phyloP scores from a whole-genome alignment of 2,797 vertebrate species.

The Tauraco hartlaubi region DNA sequence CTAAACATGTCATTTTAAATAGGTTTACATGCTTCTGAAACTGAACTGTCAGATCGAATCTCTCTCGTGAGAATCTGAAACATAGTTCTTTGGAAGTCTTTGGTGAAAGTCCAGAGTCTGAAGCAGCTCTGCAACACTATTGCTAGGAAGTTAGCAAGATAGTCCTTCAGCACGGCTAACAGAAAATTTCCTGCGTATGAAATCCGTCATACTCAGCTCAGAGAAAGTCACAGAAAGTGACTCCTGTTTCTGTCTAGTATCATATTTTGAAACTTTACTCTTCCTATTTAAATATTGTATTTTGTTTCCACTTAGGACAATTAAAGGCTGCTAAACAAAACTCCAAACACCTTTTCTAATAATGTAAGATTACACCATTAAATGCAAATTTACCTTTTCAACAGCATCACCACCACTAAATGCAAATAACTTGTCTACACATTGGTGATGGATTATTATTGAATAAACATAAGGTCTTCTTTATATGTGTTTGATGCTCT shows the following conservation, averaged over 20 bases:
- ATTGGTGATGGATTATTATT: conserved; percentile 25
- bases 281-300: conserved; percentile 42
- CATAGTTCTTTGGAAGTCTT: background rate
- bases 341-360: conserved; percentile 42
- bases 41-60: background rate
- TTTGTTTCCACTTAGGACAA: conserved; percentile 54
- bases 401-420: background rate
- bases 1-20: background rate
- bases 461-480: conserved; percentile 51
- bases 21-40: conserved; percentile 31
- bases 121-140: conserved; percentile 13
- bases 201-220: background rate
- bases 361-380: conserved; percentile 47
- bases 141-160: background rate
- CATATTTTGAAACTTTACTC: conserved; percentile 22
- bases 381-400: conserved; percentile 47
- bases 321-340: conserved; percentile 42
- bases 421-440: conserved; percentile 4
- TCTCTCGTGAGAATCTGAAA: background rate
- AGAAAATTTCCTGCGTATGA: background rate
- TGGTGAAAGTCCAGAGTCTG: background rate
- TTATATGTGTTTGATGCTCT: background rate
- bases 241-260: background rate
- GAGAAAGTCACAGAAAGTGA: background rate
- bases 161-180: background rate